phyloP scores from a whole-genome alignment of 2,113 vertebrate species.

The Cnemophilus loriae region DNA sequence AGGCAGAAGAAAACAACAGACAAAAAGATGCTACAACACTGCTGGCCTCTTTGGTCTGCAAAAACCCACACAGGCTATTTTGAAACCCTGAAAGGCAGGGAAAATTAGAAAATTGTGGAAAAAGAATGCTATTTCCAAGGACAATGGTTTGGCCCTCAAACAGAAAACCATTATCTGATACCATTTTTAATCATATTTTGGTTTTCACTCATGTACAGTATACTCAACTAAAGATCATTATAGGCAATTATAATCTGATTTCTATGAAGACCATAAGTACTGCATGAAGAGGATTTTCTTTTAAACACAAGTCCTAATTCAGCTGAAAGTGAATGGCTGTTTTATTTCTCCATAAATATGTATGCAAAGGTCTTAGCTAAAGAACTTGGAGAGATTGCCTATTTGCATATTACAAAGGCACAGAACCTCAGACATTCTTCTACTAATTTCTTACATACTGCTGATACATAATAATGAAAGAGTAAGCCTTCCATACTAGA shows the following conservation, averaged over 20 bases:
- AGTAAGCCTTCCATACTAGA: background rate
- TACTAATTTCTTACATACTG: background rate
- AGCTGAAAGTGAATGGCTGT: background rate
- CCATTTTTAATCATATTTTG: background rate
- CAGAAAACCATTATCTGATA: background rate
- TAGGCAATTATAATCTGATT: background rate
- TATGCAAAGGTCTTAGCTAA: background rate
- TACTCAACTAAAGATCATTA: background rate
- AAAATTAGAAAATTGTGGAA: background rate
- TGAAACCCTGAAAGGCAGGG: background rate
- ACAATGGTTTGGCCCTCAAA: background rate
- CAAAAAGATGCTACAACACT: background rate
- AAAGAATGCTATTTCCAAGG: background rate
- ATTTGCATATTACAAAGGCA: background rate
- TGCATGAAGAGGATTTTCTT: background rate
- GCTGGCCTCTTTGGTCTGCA: background rate
- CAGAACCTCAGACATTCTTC: background rate
- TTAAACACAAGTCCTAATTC: background rate
- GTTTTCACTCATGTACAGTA: background rate
- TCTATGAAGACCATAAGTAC: background rate
- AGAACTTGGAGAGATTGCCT: background rate
- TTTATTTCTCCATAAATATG: background rate
- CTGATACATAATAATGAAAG: background rate
- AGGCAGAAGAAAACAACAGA: background rate
- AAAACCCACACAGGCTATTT: background rate